Percentiles rank a stretch among this genome's conserved stretches.
phyloP scores from a whole-genome alignment of 2,113 vertebrate species.

The Mesocricetus auratus region DNA sequence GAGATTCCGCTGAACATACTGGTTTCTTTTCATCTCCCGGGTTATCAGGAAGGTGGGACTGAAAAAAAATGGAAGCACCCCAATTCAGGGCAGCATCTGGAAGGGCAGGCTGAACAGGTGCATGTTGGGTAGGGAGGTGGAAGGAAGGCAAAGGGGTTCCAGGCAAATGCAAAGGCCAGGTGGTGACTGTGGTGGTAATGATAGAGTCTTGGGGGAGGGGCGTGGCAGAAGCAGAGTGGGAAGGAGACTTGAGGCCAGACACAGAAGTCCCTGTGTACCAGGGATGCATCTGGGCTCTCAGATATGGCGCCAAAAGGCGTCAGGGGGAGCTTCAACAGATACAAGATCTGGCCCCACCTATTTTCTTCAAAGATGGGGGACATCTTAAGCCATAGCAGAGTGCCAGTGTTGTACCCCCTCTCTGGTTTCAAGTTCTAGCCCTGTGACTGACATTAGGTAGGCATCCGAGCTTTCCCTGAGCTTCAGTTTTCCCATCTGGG shows the following conservation, averaged over 20 bases:
- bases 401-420: background rate
- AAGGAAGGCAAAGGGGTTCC: background rate
- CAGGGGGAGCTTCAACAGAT: background rate
- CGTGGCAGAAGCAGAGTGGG: background rate
- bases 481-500: conserved; percentile 19
- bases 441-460: background rate
- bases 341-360: background rate
- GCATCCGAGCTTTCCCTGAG: background rate
- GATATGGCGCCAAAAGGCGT: background rate
- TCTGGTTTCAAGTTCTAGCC: background rate
- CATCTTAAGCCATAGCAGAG: background rate
- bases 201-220: fast-evolving
- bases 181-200: background rate
- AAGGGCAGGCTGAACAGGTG: background rate
- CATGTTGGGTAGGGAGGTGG: background rate
- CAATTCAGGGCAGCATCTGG: background rate
- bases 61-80: background rate
- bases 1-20: background rate
- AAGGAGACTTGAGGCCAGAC: background rate
- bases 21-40: background rate
- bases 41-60: background rate
- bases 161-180: background rate
- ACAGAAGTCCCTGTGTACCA: background rate
- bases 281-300: background rate
- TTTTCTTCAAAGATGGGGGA: background rate